Percentiles rank a stretch among this genome's conserved stretches.
phyloP scores from a whole-genome alignment of 2,797 vertebrate species.

The Gallinago stenura region DNA sequence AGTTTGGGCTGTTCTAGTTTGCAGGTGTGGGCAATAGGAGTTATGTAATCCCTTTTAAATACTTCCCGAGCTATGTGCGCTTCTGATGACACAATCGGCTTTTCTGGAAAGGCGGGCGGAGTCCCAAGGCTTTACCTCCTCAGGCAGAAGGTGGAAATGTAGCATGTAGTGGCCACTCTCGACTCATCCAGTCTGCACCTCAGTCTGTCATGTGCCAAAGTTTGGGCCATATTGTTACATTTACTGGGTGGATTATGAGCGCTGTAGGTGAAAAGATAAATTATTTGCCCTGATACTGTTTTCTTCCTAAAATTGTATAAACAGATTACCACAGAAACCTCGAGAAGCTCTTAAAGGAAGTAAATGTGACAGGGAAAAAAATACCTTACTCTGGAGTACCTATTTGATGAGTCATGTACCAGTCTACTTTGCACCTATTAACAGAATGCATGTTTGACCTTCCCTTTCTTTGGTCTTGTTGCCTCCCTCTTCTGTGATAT shows the following conservation, averaged over 20 bases:
- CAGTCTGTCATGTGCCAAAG: background rate
- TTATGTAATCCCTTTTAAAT: background rate
- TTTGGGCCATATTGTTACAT: rapidly evolving
- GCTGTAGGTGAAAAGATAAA: background rate
- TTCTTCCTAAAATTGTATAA: background rate
- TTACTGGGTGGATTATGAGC: background rate
- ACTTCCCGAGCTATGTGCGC: background rate
- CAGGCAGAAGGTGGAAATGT: background rate
- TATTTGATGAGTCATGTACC: conserved; percentile 42
- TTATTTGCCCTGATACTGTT: background rate
- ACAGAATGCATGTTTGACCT: conserved; percentile 23
- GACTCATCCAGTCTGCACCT: background rate
- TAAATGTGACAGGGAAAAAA: background rate
- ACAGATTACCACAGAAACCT: background rate
- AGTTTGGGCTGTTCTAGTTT: background rate
- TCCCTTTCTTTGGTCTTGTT: background rate
- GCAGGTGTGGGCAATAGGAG: background rate
- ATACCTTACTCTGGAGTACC: background rate
- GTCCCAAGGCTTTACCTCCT: background rate
- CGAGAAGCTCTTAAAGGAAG: conserved; percentile 36
- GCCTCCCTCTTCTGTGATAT: conserved; percentile 5
- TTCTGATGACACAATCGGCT: background rate
- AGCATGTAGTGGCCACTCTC: background rate
- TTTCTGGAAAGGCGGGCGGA: background rate
- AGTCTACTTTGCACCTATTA: conserved; percentile 19